Evolutionary conservation across 2,113 vertebrate species (phyloP).

Genomic region (Colaptes auratus): DNA sequence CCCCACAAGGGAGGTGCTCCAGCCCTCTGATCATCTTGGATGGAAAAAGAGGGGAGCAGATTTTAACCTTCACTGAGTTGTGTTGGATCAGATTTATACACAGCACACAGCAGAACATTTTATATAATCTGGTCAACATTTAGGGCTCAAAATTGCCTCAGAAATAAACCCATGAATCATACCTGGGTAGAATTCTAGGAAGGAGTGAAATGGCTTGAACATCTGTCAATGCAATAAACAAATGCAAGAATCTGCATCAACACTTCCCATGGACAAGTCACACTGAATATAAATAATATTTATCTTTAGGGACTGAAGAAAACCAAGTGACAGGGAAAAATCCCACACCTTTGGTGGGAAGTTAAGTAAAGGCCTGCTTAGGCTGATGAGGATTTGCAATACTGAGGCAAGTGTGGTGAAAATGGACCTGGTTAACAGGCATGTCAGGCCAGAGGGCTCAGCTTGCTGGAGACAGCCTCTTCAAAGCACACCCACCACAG

Average conservation of each 20-base stretch:
- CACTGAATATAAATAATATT: not conserved
- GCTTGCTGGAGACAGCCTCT: not conserved
- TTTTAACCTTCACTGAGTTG: not conserved
- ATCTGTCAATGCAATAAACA: not conserved
- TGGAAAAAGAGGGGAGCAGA: fast-evolving
- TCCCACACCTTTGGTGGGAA: not conserved
- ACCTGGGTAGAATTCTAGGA: not conserved
- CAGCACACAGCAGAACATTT: not conserved
- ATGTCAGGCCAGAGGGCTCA: too few relatives aligned
- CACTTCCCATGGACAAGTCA: not conserved
- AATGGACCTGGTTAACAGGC: not conserved
- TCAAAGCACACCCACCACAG: not conserved
- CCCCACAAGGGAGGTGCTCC: too few relatives aligned
- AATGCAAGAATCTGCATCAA: not conserved
- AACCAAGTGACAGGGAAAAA: not conserved
- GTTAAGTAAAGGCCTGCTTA: not conserved
- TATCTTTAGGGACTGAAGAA: not conserved
- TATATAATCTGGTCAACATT: not conserved
- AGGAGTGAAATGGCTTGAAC: fast-evolving
- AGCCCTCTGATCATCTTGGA: not conserved
- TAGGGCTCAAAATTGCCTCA: not conserved
- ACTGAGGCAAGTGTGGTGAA: not conserved
- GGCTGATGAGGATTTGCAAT: not conserved
- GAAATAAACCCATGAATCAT: not conserved
- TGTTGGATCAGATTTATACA: too few relatives aligned